A percentile compares a stretch with the other conserved stretches of the same genome.
Evolutionary conservation across 2,113 vertebrate genomes (phyloP).

Genomic region (Polypterus senegalus): DNA sequence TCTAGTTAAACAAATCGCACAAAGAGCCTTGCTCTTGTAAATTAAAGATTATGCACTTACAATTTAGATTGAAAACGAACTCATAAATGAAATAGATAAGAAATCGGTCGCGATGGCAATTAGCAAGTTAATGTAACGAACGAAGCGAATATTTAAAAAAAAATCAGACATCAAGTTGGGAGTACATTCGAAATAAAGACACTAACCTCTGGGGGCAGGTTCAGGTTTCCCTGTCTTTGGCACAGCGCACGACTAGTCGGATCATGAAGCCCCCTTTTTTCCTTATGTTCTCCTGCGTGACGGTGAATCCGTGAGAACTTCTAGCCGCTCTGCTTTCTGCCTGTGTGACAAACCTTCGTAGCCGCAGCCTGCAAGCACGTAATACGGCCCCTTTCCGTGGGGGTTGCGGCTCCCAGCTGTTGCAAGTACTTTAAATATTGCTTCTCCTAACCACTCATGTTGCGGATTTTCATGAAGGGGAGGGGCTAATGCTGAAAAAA

Average conservation of each 20-base stretch:
- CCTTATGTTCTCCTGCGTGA: constrained; percentile 8
- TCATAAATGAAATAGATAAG: too few species aligned
- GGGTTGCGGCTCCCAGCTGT: constrained; percentile 25
- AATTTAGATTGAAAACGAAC: too few species aligned
- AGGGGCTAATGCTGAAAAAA: constrained; percentile 27
- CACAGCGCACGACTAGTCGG: constrained; percentile 19
- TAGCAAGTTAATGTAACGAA: too few species aligned
- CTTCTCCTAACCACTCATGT: constrained; percentile 26
- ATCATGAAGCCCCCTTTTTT: constrained; percentile 27
- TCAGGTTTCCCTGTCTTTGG: too few species aligned
- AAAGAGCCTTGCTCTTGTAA: too few species aligned
- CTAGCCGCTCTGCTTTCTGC: constrained; percentile 17
- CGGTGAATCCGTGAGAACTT: constrained; percentile 22
- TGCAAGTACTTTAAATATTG: constrained; percentile 21
- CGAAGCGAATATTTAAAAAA: too few species aligned
- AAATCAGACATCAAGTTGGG: too few species aligned
- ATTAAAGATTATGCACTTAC: too few species aligned
- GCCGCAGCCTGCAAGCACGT: constrained; percentile 18
- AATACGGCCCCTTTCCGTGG: constrained; percentile 3
- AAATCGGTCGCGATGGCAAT: too few species aligned
- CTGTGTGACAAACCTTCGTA: constrained; percentile 22
- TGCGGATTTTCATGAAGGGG: constrained; percentile 29
- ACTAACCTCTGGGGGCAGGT: too few species aligned
- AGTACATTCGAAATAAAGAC: too few species aligned
- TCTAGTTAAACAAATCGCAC: too few species aligned